A percentile compares a stretch with the other conserved stretches of the same genome.
These are phyloP conservation scores for Ametastegia equiseti DNA, from an alignment of 2,888 invertebrate species.

Conservation along the genomic window DNA sequence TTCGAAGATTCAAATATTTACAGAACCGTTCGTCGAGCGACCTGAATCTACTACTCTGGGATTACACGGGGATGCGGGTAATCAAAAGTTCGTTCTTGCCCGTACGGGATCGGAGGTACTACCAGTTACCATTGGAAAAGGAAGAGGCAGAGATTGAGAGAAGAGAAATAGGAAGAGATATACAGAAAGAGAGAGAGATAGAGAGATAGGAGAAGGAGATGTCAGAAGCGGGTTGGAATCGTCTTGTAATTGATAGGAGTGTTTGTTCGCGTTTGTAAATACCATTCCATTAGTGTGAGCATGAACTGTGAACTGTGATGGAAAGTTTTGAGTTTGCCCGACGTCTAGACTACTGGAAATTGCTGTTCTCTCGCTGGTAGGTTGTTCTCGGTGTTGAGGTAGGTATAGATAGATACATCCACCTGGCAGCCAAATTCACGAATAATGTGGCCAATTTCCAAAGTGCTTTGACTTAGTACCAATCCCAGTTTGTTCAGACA, in stretches of 20 bases:
- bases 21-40: slow-evolving; percentile 48
- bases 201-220: not conserved
- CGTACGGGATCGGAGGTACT: slow-evolving; percentile 36
- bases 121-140: slow-evolving; percentile 27
- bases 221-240: slow-evolving; percentile 57
- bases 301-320: slow-evolving; percentile 42
- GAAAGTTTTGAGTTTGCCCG: slow-evolving; percentile 52
- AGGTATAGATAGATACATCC: not conserved
- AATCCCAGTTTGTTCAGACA: not conserved
- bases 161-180: slow-evolving; percentile 14
- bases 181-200: not conserved
- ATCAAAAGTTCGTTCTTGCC: slow-evolving; percentile 68
- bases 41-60: slow-evolving; percentile 56
- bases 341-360: slow-evolving; percentile 41
- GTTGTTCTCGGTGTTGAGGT: not conserved
- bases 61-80: slow-evolving; percentile 69
- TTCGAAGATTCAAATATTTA: slow-evolving; percentile 69
- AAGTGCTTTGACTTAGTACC: slow-evolving; percentile 60
- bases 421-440: slow-evolving; percentile 63
- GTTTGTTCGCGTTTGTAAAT: slow-evolving; percentile 70
- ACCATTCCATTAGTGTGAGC: slow-evolving; percentile 64
- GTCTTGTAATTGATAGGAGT: slow-evolving; percentile 71
- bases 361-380: slow-evolving; percentile 49
- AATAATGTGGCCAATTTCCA: slow-evolving; percentile 70
- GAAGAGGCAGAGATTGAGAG: slow-evolving; percentile 7